phyloP scores from a whole-genome alignment of 2,888 invertebrate species.

The Oscheius myriophilus region DNA sequence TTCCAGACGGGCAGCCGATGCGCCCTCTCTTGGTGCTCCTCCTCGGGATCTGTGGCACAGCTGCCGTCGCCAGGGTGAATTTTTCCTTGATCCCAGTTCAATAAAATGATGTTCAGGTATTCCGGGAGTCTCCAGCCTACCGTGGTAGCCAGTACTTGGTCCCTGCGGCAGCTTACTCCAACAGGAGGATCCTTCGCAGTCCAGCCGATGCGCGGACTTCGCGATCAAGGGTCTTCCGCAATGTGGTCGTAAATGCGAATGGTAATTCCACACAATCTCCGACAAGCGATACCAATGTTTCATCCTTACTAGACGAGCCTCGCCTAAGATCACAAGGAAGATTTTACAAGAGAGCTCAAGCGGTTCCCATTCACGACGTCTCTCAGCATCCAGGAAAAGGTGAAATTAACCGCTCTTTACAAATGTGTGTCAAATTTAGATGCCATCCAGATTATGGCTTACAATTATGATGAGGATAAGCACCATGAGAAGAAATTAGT shows the following conservation, averaged over 20 bases:
- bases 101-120: conserved; percentile 1
- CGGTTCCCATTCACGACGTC: conserved; percentile 22
- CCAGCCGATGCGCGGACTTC: conserved; percentile 13
- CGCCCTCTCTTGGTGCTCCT: conserved; percentile 22
- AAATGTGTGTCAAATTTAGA: not conserved
- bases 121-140: conserved; percentile 10
- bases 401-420: not conserved
- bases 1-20: conserved; percentile 18
- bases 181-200: conserved; percentile 5
- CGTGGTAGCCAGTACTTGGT: not conserved
- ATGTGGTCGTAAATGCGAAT: conserved; percentile 23
- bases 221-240: conserved; percentile 26
- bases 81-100: not conserved
- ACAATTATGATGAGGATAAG: conserved; percentile 48
- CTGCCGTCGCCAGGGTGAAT: conserved; percentile 4
- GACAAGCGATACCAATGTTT: conserved; percentile 1
- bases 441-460: conserved; percentile 6
- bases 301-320: conserved; percentile 23
- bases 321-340: conserved; percentile 18
- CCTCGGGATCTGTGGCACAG: conserved; percentile 10
- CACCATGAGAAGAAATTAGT: conserved; percentile 52
- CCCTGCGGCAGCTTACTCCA: not conserved
- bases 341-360: conserved; percentile 29
- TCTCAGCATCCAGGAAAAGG: conserved; percentile 13
- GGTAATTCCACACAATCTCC: not conserved